A percentile compares a stretch with the other conserved stretches of the same genome.
phyloP scores from a whole-genome alignment of 2,797 vertebrate species.

The Melanotaenia maccullochi region DNA sequence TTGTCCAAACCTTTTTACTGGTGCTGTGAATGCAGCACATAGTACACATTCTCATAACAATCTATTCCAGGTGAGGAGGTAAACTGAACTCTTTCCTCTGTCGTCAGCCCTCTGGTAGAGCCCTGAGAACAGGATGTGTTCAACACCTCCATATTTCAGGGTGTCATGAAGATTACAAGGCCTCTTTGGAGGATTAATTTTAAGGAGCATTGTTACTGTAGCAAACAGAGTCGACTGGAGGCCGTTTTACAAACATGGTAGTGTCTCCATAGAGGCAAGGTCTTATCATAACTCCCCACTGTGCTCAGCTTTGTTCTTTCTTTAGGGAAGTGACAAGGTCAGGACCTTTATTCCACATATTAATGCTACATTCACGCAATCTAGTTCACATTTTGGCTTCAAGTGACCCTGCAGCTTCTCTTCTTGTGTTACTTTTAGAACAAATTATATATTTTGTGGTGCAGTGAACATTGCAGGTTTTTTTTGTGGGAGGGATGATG shows the following conservation, averaged over 20 bases:
- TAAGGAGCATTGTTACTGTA: background rate
- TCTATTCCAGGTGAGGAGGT: conserved; percentile 12
- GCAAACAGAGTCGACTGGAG: background rate
- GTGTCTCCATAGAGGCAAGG: background rate
- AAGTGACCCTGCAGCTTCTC: background rate
- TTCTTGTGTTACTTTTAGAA: background rate
- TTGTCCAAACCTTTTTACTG: background rate
- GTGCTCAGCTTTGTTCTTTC: conserved; percentile 3
- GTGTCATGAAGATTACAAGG: background rate
- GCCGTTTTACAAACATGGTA: background rate
- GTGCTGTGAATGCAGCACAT: background rate
- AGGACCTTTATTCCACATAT: background rate
- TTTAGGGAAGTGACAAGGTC: background rate
- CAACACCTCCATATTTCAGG: background rate
- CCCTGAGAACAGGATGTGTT: fast-evolving
- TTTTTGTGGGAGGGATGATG: background rate
- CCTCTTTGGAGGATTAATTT: background rate
- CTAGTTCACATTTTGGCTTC: background rate
- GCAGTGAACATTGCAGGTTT: conserved; percentile 1
- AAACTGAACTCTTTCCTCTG: background rate
- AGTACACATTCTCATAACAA: conserved; percentile 16
- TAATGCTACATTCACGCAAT: background rate
- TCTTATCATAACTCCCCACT: background rate
- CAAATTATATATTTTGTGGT: background rate
- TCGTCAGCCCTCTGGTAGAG: background rate